Percentiles rank a stretch among this genome's conserved stretches.
Evolutionary conservation across 2,888 invertebrate genomes (phyloP).

Genomic region (Agrilus cyanescens): DNA sequence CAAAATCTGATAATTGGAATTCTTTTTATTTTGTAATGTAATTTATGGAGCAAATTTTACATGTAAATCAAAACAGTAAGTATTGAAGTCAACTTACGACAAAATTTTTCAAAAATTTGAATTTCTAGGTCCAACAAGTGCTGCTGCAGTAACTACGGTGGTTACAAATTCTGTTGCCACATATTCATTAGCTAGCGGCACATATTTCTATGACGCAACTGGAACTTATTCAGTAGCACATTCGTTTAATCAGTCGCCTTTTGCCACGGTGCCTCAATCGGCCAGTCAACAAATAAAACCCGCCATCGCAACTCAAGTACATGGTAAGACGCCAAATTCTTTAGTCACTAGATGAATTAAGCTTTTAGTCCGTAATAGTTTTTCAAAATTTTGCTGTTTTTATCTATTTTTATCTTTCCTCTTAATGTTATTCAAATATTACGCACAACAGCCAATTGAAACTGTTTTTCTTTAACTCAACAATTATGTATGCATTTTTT

Average conservation of each 20-base stretch:
- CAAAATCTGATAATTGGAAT: too few relatives aligned
- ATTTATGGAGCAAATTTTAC: not conserved
- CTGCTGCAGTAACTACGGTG: constrained; percentile 20
- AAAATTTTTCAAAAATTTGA: constrained; percentile 3
- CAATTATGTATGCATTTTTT: not conserved
- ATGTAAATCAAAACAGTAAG: not conserved
- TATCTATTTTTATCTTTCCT: too few relatives aligned
- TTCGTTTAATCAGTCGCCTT: constrained; percentile 26
- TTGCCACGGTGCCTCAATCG: constrained; percentile 26
- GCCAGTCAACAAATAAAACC: constrained; percentile 25
- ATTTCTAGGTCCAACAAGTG: constrained; percentile 23
- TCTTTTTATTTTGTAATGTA: not conserved
- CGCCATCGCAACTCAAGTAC: constrained; percentile 25
- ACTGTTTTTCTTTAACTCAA: not conserved
- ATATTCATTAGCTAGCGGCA: constrained; percentile 28
- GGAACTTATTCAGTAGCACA: constrained; percentile 28
- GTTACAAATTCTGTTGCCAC: constrained; percentile 28
- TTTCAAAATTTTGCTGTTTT: constrained; percentile 1
- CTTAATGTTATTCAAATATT: too few relatives aligned
- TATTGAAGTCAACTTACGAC: not conserved
- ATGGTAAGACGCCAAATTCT: constrained; percentile 24
- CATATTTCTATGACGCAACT: constrained; percentile 32
- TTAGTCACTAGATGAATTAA: not conserved
- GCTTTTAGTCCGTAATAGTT: constrained; percentile 1
- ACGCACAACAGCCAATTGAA: too few relatives aligned